Percentiles rank a stretch among this genome's conserved stretches.
Evolutionary conservation across 2,113 vertebrate genomes (phyloP).

Genomic region (Psittacara wagleri): DNA sequence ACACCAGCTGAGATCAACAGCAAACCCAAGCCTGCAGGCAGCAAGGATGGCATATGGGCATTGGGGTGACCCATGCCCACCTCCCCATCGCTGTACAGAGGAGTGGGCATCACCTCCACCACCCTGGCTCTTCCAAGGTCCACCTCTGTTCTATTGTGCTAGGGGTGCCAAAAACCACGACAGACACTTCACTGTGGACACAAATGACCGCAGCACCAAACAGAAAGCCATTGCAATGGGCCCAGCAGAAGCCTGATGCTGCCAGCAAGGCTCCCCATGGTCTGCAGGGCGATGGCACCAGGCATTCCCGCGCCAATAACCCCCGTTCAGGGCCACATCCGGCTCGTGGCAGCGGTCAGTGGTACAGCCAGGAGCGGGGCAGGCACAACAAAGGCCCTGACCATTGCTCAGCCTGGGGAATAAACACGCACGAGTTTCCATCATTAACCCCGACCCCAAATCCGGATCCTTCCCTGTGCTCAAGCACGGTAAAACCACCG

Average conservation of each 20-base stretch:
- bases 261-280: neutral
- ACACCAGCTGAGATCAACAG: neutral
- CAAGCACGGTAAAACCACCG: neutral
- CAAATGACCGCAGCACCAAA: neutral
- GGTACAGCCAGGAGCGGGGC: neutral
- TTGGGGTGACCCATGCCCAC: neutral
- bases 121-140: neutral
- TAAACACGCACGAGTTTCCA: neutral
- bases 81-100: rapidly evolving
- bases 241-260: neutral
- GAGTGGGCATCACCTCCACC: neutral
- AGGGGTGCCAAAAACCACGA: neutral
- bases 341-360: neutral
- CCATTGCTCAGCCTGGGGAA: neutral
- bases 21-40: neutral
- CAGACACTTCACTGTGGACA: neutral
- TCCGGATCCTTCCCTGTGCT: neutral
- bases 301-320: neutral
- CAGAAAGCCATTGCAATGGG: neutral
- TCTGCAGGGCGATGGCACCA: neutral
- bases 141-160: neutral
- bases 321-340: neutral
- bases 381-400: conserved; percentile 9
- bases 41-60: rapidly evolving
- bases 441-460: neutral